Percentiles rank a stretch among this genome's conserved stretches.
These are phyloP conservation scores for Sesamia nonagrioides DNA, from an alignment of 1,140 invertebrate species.

Conservation along the genomic window DNA sequence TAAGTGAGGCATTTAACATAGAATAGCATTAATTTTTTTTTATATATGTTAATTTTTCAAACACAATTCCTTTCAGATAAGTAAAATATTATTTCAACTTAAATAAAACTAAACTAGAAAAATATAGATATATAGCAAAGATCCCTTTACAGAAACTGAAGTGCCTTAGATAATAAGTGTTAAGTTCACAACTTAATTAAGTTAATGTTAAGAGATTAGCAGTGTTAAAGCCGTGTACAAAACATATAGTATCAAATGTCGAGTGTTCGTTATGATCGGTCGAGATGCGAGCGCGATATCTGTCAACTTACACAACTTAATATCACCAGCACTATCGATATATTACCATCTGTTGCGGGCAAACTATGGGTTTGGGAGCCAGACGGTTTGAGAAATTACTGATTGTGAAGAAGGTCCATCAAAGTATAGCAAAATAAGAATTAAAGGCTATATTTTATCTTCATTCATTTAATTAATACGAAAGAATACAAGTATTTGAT, in stretches of 20 bases:
- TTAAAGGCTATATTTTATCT: too few species aligned
- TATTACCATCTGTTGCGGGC: slow-evolving; percentile 65
- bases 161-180: not conserved
- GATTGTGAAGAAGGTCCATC: not conserved
- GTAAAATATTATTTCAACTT: too few species aligned
- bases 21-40: too few species aligned
- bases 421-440: too few species aligned
- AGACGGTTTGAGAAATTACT: slow-evolving; percentile 37
- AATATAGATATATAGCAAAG: too few species aligned
- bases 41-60: too few species aligned
- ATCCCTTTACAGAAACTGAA: not conserved
- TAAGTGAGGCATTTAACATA: too few species aligned
- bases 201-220: slow-evolving; percentile 18
- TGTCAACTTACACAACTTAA: slow-evolving; percentile 78
- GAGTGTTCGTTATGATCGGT: slow-evolving; percentile 17
- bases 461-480: too few species aligned
- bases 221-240: slow-evolving; percentile 44
- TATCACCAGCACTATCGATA: slow-evolving; percentile 71
- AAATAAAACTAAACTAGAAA: too few species aligned
- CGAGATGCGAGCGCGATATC: slow-evolving; percentile 67
- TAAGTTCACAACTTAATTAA: not conserved
- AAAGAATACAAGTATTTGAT: too few species aligned
- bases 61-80: too few species aligned
- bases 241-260: slow-evolving; percentile 16
- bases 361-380: not conserved